Base-by-base conservation (phyloP, 2,113 vertebrate species). In the Sylvilagus bachmani region DNA sequence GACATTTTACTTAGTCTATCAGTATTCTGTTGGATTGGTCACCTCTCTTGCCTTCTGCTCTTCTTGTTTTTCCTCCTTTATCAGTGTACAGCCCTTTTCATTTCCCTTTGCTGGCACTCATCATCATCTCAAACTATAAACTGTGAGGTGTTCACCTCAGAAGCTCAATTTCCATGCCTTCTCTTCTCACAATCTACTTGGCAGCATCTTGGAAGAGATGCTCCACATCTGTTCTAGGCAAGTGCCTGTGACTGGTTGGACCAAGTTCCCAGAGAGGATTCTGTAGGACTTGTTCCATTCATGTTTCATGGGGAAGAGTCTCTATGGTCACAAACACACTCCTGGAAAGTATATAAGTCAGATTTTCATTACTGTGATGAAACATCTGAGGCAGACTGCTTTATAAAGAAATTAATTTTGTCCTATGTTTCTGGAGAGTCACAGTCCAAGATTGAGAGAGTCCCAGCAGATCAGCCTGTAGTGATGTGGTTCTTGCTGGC, bases 301-400 rank as follows among this genome's bases (percentile, higher is more conserved):
- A 27, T 22, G 31, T 25, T 66, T 78, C 17, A 25, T 5, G 22
- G 84, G 53, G 53, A 87, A 36, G 14, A 21, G 95, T 27, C 58
- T 29, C 5, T 3, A 10, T 10, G 10, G n/a, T 44, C 33, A 64
- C 27, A 12, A 0, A 3, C 13, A 29, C 55, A n/a, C 22, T 53
- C 29, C 38, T 36, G 14, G 64, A 69, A 29, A 31, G 55, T 58
- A 19, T 58, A 19, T 58, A 14, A 16, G 14, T 58, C 55, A 58
- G 55, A 2, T 58, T 58, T 58, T 58, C 19, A 58, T 58, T 58
- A 58, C 19, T 14, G 19, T 58, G 55, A 58, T 58, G 55, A 58
- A 19, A 19, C 13, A 14, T 58, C 14, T 14, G 55, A 58, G 55
- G 55, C 19, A 58, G 55, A 17, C 13, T 58, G 13, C 55, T 58